Conservation (phyloP, 2,888 invertebrate genomes). For the Cheilosia impressa region DNA sequence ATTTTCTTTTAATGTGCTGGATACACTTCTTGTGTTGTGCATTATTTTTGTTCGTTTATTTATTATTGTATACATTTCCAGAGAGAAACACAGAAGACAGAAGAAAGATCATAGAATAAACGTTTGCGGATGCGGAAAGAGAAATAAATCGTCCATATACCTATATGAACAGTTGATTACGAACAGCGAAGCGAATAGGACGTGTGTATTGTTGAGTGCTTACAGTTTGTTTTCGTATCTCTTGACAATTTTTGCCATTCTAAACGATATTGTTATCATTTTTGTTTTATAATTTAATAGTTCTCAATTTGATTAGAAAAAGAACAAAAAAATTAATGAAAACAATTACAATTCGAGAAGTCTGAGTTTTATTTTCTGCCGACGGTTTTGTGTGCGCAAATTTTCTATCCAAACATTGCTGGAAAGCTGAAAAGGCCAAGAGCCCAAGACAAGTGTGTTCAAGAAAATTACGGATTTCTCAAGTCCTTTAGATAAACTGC, state of each 20-base stretch:
- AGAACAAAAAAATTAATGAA: constrained; percentile 20
- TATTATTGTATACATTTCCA: constrained; percentile 11
- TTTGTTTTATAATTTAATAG: constrained; percentile 30
- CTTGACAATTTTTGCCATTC: constrained; percentile 35
- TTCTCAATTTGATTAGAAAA: neutral
- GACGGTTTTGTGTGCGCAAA: constrained; percentile 47
- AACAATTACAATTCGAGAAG: constrained; percentile 36
- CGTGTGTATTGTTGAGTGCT: constrained; percentile 79
- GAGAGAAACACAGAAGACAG: constrained; percentile 33
- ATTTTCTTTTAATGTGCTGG: constrained; percentile 13
- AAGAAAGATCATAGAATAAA: constrained; percentile 48
- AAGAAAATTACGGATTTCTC: constrained; percentile 44
- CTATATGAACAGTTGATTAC: constrained; percentile 81
- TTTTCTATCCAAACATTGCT: constrained; percentile 55
- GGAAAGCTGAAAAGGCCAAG: neutral
- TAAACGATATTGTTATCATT: constrained; percentile 34
- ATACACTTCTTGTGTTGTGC: constrained; percentile 12
- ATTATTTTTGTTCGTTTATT: constrained; percentile 11
- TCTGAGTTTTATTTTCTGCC: constrained; percentile 18
- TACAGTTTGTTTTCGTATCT: constrained; percentile 67
- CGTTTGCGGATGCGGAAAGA: constrained; percentile 77
- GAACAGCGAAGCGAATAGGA: constrained; percentile 83
- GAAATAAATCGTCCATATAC: constrained; percentile 71
- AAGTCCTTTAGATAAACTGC: constrained; percentile 19
- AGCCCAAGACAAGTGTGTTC: constrained; percentile 20